Evolutionary conservation across 2,113 vertebrate species (phyloP), one percentile per base, ranked within the genome.

Genomic region (Anhinga anhinga): DNA sequence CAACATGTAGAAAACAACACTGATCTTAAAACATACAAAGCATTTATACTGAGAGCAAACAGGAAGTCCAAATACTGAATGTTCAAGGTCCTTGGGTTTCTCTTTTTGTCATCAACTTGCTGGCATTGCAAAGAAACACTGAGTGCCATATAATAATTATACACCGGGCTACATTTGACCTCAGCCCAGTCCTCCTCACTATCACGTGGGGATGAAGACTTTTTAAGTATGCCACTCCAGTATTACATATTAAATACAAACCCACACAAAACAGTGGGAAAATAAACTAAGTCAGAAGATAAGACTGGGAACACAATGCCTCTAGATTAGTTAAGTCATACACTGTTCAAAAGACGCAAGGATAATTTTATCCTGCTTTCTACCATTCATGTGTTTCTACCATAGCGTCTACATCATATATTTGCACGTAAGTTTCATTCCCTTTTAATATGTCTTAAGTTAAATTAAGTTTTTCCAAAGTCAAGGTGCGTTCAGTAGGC

Each of bases 241-340:
- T 42, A 81, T 52, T 62, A 78, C 29, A 32, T 8, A 80, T 44
- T 77, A 81, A 95, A 88, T 53, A 82, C 58, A 73, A 67, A 36
- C 15, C 58, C 42, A 55, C 67, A 88, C 49, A 86, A 50, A 96
- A 78, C 0, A 17, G 82, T 94, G 78, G 84, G 91, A 95, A 91
- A 94, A 94, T 53, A 93, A 86, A 97, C 74, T 59, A 49, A 96
- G 67, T 49, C 58, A 81, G 50, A 63, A 71, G 92, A 95, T 94
- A 96, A 93, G 71, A 38, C 50, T 52, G 27, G 47, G 50, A 91
- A 91, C 94, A 82, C 56, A 93, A 96, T 86, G 45, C 9, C 23
- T 70, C 29, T 55, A 77, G 70, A 93, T 89, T 58, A 80, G 69
- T 30, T 29, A 91, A 58, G 29, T 69, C 73, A 86, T 47, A 70